These are phyloP conservation scores for Apodemia mormo DNA, from an alignment of 2,888 invertebrate genomes.

Conservation along the genomic window DNA sequence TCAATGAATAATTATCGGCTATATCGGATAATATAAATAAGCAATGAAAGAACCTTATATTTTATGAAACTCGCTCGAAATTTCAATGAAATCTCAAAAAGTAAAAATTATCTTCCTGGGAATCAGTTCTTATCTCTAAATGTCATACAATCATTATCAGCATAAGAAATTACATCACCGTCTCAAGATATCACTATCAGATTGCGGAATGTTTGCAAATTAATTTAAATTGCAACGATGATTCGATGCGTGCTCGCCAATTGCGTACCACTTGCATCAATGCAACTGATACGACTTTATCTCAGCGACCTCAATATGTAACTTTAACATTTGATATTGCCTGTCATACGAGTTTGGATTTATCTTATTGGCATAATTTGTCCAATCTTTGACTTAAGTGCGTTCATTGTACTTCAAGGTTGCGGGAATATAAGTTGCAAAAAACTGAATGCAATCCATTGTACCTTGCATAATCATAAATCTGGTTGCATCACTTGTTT, in stretches of 20 bases:
- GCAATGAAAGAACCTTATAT: background rate
- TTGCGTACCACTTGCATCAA: conserved; percentile 11
- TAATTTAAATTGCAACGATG: conserved; percentile 20
- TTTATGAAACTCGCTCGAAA: too few species aligned
- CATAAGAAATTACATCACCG: conserved; percentile 7
- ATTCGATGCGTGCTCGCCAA: background rate
- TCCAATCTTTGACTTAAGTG: too few species aligned
- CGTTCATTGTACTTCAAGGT: too few species aligned
- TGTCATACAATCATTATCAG: conserved; percentile 12
- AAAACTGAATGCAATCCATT: too few species aligned
- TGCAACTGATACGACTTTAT: conserved; percentile 1
- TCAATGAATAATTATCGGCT: background rate
- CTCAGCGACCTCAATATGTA: background rate
- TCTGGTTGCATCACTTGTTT: too few species aligned
- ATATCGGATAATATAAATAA: background rate
- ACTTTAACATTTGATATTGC: conserved; percentile 9
- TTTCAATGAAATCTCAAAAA: background rate
- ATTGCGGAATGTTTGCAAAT: conserved; percentile 19
- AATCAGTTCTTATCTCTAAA: conserved; percentile 7
- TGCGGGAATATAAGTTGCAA: too few species aligned
- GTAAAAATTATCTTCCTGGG: background rate
- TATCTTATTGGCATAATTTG: background rate
- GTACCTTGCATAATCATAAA: too few species aligned
- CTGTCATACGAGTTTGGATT: background rate
- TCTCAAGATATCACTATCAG: conserved; percentile 14